These are phyloP conservation scores for Sanderia malayensis DNA, from an alignment of 30 jellyfish, hydroid and myxozoan genomes.

Conservation along the genomic window DNA sequence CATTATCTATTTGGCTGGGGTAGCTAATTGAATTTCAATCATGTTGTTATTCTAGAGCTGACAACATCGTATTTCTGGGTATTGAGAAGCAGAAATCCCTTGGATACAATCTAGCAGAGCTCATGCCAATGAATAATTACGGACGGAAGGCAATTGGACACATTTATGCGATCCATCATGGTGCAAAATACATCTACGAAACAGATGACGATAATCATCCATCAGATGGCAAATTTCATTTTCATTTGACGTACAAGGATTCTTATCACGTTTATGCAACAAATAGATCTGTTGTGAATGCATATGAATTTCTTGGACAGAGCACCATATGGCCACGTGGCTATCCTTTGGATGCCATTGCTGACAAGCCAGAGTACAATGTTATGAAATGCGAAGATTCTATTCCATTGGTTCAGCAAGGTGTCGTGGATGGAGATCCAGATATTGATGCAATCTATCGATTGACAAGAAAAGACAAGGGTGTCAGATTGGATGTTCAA, in stretches of 20 bases:
- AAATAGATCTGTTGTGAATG: slow-evolving; percentile 62
- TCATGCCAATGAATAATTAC: slow-evolving; percentile 60
- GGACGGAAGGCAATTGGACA: slow-evolving; percentile 83
- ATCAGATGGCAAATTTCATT: slow-evolving; percentile 76
- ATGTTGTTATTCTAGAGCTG: slow-evolving; percentile 67
- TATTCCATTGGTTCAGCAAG: slow-evolving; percentile 87
- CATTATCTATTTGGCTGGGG: too few relatives aligned
- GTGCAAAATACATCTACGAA: slow-evolving; percentile 90
- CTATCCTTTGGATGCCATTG: slow-evolving; percentile 80
- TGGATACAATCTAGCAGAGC: slow-evolving; percentile 55
- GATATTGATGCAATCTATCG: slow-evolving; percentile 94
- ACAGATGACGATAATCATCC: slow-evolving; percentile 97
- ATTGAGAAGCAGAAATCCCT: slow-evolving; percentile 62
- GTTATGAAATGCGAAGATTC: slow-evolving; percentile 65
- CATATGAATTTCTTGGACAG: slow-evolving; percentile 89
- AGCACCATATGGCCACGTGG: slow-evolving; percentile 99
- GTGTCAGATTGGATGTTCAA: slow-evolving; percentile 63
- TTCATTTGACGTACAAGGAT: slow-evolving; percentile 56
- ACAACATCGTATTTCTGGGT: slow-evolving; percentile 68
- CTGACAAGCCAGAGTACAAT: slow-evolving; percentile 67
- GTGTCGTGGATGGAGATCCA: slow-evolving; percentile 98
- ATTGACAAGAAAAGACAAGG: slow-evolving; percentile 83
- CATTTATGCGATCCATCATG: slow-evolving; percentile 92
- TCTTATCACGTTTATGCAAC: slow-evolving; percentile 64
- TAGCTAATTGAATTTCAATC: too few relatives aligned